Conservation (phyloP, 2,888 invertebrate species). For the Melanostoma scalare region DNA sequence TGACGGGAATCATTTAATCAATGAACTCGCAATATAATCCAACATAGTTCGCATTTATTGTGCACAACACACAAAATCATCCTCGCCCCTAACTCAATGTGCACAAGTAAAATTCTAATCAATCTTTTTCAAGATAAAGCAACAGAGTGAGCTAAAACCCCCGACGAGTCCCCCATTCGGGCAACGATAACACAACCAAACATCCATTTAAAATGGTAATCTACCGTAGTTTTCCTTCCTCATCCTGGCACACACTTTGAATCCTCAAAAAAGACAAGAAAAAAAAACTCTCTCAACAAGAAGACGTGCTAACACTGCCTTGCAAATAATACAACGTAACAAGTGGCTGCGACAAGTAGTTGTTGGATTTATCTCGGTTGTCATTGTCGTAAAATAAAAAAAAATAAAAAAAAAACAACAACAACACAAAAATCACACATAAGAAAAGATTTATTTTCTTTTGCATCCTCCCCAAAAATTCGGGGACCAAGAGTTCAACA, state of each 20-base stretch:
- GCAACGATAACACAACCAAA: conserved; percentile 53
- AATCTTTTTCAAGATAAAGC: conserved; percentile 57
- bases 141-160: conserved; percentile 39
- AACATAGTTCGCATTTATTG: conserved; percentile 61
- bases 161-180: conserved; percentile 5
- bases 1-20: conserved; percentile 62
- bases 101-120: conserved; percentile 58
- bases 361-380: conserved; percentile 44
- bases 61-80: conserved; percentile 44
- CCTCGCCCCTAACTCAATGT: conserved; percentile 16
- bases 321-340: conserved; percentile 50
- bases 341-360: conserved; percentile 65
- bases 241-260: conserved; percentile 46
- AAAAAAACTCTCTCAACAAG: not conserved
- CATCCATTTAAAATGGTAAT: conserved; percentile 69
- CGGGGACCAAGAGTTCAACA: conserved; percentile 36
- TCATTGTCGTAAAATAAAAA: conserved; percentile 47
- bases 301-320: conserved; percentile 32
- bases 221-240: conserved; percentile 56
- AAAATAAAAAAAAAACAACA: conserved; percentile 17
- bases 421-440: conserved; percentile 24
- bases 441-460: conserved; percentile 56
- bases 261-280: conserved; percentile 15
- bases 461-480: conserved; percentile 28
- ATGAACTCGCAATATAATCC: conserved; percentile 66